phyloP scores from a whole-genome alignment of 2,113 vertebrate genomes.

The Amphiprion ocellaris region DNA sequence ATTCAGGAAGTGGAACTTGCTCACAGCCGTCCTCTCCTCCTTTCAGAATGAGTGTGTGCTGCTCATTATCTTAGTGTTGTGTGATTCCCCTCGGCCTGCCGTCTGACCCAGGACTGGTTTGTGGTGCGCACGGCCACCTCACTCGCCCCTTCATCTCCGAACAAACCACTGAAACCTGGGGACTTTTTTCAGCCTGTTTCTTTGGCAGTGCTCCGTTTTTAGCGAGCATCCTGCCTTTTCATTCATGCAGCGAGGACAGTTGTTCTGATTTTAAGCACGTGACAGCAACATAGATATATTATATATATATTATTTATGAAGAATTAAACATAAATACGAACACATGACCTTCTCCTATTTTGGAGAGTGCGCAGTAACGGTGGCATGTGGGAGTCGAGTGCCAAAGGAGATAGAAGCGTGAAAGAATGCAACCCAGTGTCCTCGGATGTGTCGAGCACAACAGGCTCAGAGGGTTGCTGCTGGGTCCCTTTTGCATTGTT shows the following conservation, averaged over 20 bases:
- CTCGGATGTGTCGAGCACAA: not conserved
- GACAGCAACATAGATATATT: not conserved
- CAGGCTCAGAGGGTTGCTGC: not conserved
- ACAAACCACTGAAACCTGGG: slow-evolving; percentile 84
- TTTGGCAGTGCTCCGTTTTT: slow-evolving; percentile 42
- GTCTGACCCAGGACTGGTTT: slow-evolving; percentile 75
- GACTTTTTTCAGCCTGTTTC: slow-evolving; percentile 80
- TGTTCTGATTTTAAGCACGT: slow-evolving; percentile 3
- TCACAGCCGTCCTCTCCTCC: slow-evolving; percentile 66
- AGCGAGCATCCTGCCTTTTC: slow-evolving; percentile 25
- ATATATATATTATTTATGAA: slow-evolving; percentile 13
- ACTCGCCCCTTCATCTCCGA: slow-evolving; percentile 80
- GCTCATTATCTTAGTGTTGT: slow-evolving; percentile 73
- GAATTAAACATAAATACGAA: slow-evolving; percentile 60
- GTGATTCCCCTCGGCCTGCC: slow-evolving; percentile 77
- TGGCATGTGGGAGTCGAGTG: slow-evolving; percentile 65
- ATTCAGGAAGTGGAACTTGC: slow-evolving; percentile 77
- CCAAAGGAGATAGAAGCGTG: slow-evolving; percentile 34
- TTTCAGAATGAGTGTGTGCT: slow-evolving; percentile 88
- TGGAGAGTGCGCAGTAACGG: slow-evolving; percentile 56
- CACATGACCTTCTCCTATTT: slow-evolving; percentile 56
- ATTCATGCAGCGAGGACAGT: slow-evolving; percentile 18
- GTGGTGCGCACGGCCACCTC: slow-evolving; percentile 72
- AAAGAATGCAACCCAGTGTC: slow-evolving; percentile 54
- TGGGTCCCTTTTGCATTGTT: not conserved